Conservation (phyloP, 2,888 invertebrate genomes). For the Diarsia rubi region DNA sequence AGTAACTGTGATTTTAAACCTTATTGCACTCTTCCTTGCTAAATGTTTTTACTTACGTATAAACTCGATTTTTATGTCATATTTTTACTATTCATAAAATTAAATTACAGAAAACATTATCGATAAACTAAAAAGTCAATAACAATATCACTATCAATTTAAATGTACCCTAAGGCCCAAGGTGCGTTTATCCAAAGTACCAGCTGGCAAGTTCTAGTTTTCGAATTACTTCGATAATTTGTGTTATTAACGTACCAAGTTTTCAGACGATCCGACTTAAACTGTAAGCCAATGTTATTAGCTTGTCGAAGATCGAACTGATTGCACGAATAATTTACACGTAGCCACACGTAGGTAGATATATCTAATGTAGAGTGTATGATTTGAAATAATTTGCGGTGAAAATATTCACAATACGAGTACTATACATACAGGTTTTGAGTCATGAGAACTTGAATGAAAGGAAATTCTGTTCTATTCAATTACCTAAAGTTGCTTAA, state of each 20-base stretch:
- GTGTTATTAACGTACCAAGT: slow-evolving; percentile 53
- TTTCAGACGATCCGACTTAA: slow-evolving; percentile 45
- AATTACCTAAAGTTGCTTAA: too few species aligned
- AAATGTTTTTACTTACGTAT: neutral
- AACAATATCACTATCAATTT: slow-evolving; percentile 9
- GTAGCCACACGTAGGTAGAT: slow-evolving; percentile 8
- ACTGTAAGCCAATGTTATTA: slow-evolving; percentile 50
- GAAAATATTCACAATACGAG: too few species aligned
- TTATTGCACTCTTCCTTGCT: neutral
- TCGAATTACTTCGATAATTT: slow-evolving; percentile 50
- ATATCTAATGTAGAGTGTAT: neutral
- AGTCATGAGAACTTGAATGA: too few species aligned
- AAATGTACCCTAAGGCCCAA: slow-evolving; percentile 15
- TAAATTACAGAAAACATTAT: neutral
- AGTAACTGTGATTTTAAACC: neutral
- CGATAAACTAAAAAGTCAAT: slow-evolving; percentile 11
- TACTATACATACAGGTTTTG: too few species aligned
- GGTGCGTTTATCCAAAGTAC: slow-evolving; percentile 28
- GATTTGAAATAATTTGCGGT: neutral
- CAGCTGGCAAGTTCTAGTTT: slow-evolving; percentile 46
- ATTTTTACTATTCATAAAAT: neutral
- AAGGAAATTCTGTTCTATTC: too few species aligned
- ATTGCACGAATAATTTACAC: slow-evolving; percentile 32
- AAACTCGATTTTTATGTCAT: neutral
- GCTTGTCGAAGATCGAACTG: slow-evolving; percentile 38